These are phyloP conservation scores for Halcyon malimbica DNA, from an alignment of 2,113 vertebrate genomes.

Conservation along the genomic window DNA sequence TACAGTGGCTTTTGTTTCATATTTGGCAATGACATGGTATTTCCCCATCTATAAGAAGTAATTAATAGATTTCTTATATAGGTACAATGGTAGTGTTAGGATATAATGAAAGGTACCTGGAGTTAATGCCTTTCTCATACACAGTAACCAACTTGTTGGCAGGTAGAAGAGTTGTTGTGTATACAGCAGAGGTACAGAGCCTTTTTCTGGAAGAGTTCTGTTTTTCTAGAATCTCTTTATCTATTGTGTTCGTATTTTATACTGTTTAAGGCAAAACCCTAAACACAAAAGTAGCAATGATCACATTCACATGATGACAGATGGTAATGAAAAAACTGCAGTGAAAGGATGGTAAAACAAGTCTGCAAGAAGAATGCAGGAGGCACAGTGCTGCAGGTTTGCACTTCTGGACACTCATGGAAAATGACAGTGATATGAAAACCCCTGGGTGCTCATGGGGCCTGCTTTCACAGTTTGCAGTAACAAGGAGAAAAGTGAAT, in stretches of 20 bases:
- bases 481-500: neutral
- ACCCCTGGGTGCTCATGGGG: neutral
- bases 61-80: accelerated
- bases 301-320: neutral
- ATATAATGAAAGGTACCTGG: neutral
- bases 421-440: neutral
- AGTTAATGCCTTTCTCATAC: neutral
- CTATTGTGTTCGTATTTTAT: neutral
- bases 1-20: neutral
- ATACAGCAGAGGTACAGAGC: neutral
- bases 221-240: neutral
- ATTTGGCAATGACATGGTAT: neutral
- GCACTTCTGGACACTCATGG: too few relatives aligned
- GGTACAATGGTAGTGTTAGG: accelerated
- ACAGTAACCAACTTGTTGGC: neutral
- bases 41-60: neutral
- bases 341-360: neutral
- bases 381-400: neutral
- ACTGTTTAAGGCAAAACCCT: neutral
- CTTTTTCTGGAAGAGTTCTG: neutral
- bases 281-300: neutral
- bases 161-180: neutral
- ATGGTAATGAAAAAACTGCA: neutral
- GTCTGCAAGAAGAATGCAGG: neutral
- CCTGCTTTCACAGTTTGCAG: neutral